Conservation (phyloP, 2,113 vertebrate genomes). For the Recurvirostra avosetta region DNA sequence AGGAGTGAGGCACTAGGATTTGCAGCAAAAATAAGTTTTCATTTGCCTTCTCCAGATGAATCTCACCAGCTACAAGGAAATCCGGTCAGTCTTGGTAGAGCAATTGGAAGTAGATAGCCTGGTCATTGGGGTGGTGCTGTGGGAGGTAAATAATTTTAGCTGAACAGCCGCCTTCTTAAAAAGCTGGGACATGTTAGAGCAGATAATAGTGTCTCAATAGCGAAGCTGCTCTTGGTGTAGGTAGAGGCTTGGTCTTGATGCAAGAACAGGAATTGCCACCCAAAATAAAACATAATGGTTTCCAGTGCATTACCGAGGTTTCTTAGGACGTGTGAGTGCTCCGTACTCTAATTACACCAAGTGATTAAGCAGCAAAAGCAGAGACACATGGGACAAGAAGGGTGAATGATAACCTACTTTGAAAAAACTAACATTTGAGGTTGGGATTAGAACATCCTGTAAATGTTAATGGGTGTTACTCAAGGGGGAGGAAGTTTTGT, state of each 20-base stretch:
- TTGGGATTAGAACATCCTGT: conserved; percentile 28
- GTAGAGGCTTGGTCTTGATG: background rate
- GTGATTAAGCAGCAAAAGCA: background rate
- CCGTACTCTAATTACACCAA: background rate
- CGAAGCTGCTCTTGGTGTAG: background rate
- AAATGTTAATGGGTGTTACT: conserved; percentile 50
- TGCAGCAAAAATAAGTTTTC: background rate
- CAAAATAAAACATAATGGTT: background rate
- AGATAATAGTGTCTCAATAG: background rate
- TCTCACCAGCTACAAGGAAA: background rate
- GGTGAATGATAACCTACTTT: conserved; percentile 38
- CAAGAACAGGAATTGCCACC: background rate
- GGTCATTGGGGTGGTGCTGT: background rate
- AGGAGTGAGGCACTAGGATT: background rate
- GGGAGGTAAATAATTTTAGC: background rate
- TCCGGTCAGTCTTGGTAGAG: background rate
- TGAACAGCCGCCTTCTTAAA: background rate
- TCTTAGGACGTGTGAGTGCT: background rate
- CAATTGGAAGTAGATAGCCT: background rate
- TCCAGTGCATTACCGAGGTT: background rate
- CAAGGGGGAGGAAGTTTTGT: background rate
- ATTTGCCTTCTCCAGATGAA: background rate
- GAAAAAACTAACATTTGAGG: conserved; percentile 16
- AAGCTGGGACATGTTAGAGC: background rate
- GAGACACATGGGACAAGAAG: background rate